A percentile compares a stretch with the other conserved stretches of the same genome.
Conservation (phyloP, 1,140 invertebrate species). For the Saccostrea cuccullata region DNA sequence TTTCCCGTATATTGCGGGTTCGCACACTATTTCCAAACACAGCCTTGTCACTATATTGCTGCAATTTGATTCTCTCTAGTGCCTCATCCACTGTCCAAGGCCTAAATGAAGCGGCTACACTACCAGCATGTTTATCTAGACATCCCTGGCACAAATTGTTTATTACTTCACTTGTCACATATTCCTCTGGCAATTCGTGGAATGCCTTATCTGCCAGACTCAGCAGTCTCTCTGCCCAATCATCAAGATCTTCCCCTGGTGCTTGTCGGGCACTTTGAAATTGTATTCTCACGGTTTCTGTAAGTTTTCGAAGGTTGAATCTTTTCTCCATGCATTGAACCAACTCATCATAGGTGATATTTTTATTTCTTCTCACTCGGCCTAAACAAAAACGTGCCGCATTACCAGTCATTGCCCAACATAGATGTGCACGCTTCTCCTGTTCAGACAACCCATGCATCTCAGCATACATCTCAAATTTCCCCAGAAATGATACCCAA, state of each 20-base stretch:
- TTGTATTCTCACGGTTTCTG: conserved; percentile 48
- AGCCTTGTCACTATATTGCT: conserved; percentile 44
- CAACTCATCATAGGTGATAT: conserved; percentile 33
- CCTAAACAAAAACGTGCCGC: conserved; percentile 13
- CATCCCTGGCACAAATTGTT: conserved; percentile 53
- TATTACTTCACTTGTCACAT: conserved; percentile 46
- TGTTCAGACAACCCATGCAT: conserved; percentile 16
- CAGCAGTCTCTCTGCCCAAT: conserved; percentile 50
- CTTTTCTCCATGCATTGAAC: conserved; percentile 43
- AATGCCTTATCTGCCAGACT: conserved; percentile 47
- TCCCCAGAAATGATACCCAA: conserved; percentile 37
- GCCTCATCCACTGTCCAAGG: conserved; percentile 45
- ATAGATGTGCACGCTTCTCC: conserved; percentile 7
- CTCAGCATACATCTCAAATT: conserved; percentile 28
- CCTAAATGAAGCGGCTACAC: conserved; percentile 15
- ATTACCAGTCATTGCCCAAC: conserved; percentile 37
- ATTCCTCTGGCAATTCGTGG: conserved; percentile 44
- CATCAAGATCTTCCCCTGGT: conserved; percentile 47
- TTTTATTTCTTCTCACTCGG: not conserved
- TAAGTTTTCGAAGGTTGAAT: conserved; percentile 46
- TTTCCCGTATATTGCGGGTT: conserved; percentile 26
- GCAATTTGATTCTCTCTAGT: conserved; percentile 44
- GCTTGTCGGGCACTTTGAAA: conserved; percentile 51
- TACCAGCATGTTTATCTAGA: conserved; percentile 48
- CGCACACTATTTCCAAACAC: conserved; percentile 39